Conservation (phyloP, 1,140 invertebrate genomes). For the Achroia grisella region DNA sequence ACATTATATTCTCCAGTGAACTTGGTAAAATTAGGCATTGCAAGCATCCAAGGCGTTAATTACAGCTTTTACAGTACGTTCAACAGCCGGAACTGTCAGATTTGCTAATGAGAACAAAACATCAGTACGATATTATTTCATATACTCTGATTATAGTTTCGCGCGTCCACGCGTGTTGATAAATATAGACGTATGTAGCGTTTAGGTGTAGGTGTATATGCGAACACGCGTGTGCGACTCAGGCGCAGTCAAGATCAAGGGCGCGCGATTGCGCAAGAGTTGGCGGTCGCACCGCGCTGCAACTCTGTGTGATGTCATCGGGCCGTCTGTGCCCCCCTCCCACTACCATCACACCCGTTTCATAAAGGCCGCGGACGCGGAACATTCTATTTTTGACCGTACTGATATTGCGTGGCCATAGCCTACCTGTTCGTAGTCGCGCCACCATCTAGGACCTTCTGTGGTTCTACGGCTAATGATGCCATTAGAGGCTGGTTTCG, state of each 20-base stretch:
- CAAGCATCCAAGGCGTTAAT: constrained; percentile 13
- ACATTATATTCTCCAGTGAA: constrained; percentile 5
- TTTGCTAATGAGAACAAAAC: constrained; percentile 24
- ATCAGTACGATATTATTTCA: constrained; percentile 22
- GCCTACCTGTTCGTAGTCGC: constrained; percentile 1
- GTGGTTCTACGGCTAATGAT: background rate
- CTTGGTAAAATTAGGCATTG: background rate
- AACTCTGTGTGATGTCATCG: constrained; percentile 64
- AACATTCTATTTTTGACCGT: constrained; percentile 60
- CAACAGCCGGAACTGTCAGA: constrained; percentile 26
- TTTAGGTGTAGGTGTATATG: constrained; percentile 42
- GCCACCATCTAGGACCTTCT: background rate
- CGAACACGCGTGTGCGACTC: constrained; percentile 57
- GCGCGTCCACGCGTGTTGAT: constrained; percentile 56
- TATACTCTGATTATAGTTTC: constrained; percentile 48
- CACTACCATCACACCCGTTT: constrained; percentile 30
- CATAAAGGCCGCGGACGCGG: constrained; percentile 58
- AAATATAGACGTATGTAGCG: constrained; percentile 60
- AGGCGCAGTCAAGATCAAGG: constrained; percentile 67
- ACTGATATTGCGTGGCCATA: constrained; percentile 11
- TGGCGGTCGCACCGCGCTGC: constrained; percentile 63
- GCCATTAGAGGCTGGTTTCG: background rate
- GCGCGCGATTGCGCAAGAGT: constrained; percentile 67
- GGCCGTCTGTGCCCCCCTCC: constrained; percentile 37
- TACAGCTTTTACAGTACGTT: constrained; percentile 16